These are phyloP conservation scores for Otocyon megalotis DNA, from an alignment of 2,113 vertebrate species.

Conservation along the genomic window DNA sequence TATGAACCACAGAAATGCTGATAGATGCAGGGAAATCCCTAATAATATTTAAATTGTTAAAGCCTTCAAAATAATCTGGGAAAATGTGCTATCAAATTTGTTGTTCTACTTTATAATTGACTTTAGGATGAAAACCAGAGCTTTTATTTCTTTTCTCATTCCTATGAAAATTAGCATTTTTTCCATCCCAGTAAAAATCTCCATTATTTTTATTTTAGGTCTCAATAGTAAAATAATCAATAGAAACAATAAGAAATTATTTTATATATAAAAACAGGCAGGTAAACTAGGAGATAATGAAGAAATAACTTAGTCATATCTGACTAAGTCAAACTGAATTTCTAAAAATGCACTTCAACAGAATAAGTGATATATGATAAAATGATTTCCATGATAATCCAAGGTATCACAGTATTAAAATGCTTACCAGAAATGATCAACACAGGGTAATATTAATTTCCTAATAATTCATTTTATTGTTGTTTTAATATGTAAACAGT, in stretches of 20 bases:
- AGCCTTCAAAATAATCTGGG: slow-evolving; percentile 27
- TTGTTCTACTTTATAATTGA: slow-evolving; percentile 42
- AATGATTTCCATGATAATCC: background rate
- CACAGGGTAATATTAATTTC: background rate
- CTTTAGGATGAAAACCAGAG: background rate
- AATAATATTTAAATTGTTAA: slow-evolving; percentile 59
- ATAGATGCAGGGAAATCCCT: slow-evolving; percentile 11
- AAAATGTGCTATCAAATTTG: slow-evolving; percentile 22
- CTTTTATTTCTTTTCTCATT: slow-evolving; percentile 24
- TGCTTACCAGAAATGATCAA: background rate
- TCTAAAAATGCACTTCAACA: background rate
- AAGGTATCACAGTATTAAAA: background rate
- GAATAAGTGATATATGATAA: background rate
- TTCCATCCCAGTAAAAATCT: background rate
- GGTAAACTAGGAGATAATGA: background rate
- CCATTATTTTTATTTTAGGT: slow-evolving; percentile 46
- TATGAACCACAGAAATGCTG: slow-evolving; percentile 25
- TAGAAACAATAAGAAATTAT: background rate
- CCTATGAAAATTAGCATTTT: background rate
- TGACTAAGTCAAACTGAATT: background rate
- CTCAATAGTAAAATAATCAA: slow-evolving; percentile 45
- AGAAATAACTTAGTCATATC: background rate
- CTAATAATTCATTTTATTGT: background rate
- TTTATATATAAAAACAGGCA: background rate
- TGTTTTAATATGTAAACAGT: background rate